Base-by-base conservation (phyloP, 1,140 invertebrate species). In the Magallana angulata region DNA sequence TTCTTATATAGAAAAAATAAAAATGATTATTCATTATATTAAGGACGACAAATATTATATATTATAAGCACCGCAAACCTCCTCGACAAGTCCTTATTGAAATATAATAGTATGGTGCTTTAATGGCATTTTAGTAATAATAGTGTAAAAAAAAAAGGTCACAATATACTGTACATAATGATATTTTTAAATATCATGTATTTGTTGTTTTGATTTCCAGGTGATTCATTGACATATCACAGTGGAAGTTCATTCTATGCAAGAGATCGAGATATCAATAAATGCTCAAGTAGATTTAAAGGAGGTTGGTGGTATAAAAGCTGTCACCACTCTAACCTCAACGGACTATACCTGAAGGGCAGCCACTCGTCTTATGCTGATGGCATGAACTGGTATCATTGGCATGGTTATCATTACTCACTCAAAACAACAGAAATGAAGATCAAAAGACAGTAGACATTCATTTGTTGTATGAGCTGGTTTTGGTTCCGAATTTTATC, bases 331-430 rank as follows among this genome's bases (percentile, higher is more conserved):
- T 30, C 82, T 7, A 83, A 83, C 57, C 57, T 85, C 18, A 85
- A 85, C 11, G 84, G 84, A 1, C 12, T 85, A 12, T 85, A 85
- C 24, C 56, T 85, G 16, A 71, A 80, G n/a, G 85, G 64, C 1
- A 7, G 76, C 4, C 68, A 85, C 24, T 68, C 64, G 3, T 76
- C 85, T 0, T 57, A 80, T 18, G 85, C 85, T 6, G 64, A 85
- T 24, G 68, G 85, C 7, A 56, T 85, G 5, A 85, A 85, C 68
- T 85, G 85, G 85, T 71, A 80, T 18, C 64, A 71, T 56, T 85
- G 85, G 85, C 56, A 24, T 16, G 85, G 85, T 2, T 80, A 76
- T 24, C 48, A 85, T 58, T 85, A 85, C n/a, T 85, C 85, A 57
- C 48, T 85, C 3, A 85, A 76, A 76, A 76, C 64, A 56, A 57